These are phyloP conservation scores for Eupeodes corollae DNA, from an alignment of 1,140 invertebrate genomes.

Conservation along the genomic window DNA sequence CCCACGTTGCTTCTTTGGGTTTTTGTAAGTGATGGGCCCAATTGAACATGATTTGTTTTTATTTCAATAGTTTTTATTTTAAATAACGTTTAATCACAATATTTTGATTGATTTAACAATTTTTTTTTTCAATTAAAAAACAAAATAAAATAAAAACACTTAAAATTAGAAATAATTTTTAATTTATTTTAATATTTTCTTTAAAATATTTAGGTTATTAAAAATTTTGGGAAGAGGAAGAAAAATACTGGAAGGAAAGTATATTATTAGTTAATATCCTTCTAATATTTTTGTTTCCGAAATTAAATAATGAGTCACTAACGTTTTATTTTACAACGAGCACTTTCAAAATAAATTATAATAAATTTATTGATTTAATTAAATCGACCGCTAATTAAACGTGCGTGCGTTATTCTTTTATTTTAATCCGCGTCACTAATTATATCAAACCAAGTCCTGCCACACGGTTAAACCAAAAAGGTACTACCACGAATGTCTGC, in stretches of 20 bases:
- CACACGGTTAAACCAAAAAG: not conserved
- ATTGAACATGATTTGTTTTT: slow-evolving; percentile 31
- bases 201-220: not conserved
- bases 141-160: slow-evolving; percentile 36
- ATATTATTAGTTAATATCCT: no score
- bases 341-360: no score
- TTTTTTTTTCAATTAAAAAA: slow-evolving; percentile 1
- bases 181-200: not conserved
- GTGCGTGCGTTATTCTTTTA: not conserved
- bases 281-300: no score
- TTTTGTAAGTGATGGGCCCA: slow-evolving; percentile 28
- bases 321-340: no score
- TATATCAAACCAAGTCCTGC: not conserved
- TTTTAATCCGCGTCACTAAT: not conserved
- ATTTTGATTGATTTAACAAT: slow-evolving; percentile 2
- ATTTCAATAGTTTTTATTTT: slow-evolving; percentile 3
- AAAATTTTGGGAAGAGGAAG: no score
- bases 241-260: no score
- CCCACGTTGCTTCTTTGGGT: slow-evolving; percentile 35
- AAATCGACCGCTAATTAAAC: not conserved
- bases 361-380: no score
- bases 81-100: slow-evolving; percentile 3
- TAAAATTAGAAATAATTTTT: slow-evolving; percentile 35
- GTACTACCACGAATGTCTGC: slow-evolving; percentile 14
- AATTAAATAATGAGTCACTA: no score